Conservation (phyloP, 2,797 vertebrate genomes). For the Spizella passerina region DNA sequence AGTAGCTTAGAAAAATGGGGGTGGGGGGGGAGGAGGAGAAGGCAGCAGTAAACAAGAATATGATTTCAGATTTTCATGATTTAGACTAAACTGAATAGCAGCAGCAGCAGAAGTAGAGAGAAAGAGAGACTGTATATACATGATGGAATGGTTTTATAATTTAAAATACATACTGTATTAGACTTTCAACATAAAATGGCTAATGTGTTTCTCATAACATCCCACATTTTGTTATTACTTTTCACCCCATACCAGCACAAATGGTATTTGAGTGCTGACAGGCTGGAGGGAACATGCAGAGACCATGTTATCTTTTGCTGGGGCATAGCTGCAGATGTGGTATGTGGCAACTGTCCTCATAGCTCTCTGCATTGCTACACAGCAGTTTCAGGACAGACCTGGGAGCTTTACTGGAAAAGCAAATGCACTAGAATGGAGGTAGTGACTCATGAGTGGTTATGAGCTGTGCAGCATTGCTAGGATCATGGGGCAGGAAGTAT, state of each 20-base stretch:
- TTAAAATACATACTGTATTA: background rate
- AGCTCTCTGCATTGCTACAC: background rate
- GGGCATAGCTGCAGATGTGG: background rate
- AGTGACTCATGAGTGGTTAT: background rate
- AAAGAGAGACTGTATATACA: background rate
- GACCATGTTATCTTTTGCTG: background rate
- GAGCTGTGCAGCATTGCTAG: background rate
- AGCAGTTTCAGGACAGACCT: background rate
- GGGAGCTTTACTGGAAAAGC: background rate
- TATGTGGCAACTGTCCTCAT: background rate
- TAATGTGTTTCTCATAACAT: background rate
- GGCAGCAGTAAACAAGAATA: slow-evolving; percentile 37
- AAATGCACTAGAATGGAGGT: background rate
- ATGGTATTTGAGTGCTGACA: background rate
- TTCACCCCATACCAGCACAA: background rate
- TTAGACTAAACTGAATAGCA: slow-evolving; percentile 6
- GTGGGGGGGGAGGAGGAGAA: background rate
- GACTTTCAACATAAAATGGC: background rate
- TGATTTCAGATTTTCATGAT: slow-evolving; percentile 4
- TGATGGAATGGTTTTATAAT: background rate
- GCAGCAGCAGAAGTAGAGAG: background rate
- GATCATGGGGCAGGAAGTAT: background rate
- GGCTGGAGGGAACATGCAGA: background rate
- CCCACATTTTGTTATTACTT: background rate
- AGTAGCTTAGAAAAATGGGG: slow-evolving; percentile 12